Base-by-base conservation (phyloP, 2,113 vertebrate species). In the Ivindomyrus marchei region DNA sequence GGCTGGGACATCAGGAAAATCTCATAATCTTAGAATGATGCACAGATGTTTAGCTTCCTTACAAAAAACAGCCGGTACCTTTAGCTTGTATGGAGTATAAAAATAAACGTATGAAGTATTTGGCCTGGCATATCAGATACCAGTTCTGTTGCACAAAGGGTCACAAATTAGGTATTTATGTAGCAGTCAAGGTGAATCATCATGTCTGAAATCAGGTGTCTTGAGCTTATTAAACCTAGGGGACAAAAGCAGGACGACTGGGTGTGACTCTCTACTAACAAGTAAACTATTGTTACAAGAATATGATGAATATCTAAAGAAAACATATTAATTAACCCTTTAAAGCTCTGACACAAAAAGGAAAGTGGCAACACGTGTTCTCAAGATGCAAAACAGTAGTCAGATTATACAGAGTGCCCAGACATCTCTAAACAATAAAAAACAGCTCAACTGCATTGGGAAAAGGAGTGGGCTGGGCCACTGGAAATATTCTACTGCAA, bases 1-100 rank as follows among this genome's bases (percentile, higher is more conserved):
- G 95, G 95, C 94, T 92, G 94, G 90, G 87, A 94, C 93, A 70
- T 27, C n/a, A 70, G n/a, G 62, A 31, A 90, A 92, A 91, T 58
- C 91, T 90, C 90, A 70, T 62, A 62, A 27, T 70, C 62, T 70
- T 31, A 70, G 62, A 70, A 70, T 70, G 62, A 70, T 70, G 62
- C 62, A 70, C 62, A 70, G n/a, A 70, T 66, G 62, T 66, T 66
- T 66, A 27, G 9, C 36, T 80, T 27, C 74, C 74, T 80, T 39
- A 42, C 13, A 6, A 80, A 80, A 80, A 42, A 80, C 36, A 80
- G 74, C 74, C 17, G 17, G 36, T 19, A 80, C 74, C 31, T 77
- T 77, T 39, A 77, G 3, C n/a, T 17, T 39, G 13, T 39, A 17
- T 19, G 10, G 15, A 77, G 70, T 39, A 77, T 17, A 66, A 66